Conservation (phyloP, 2,888 invertebrate genomes). For the Synergus japonicus region DNA sequence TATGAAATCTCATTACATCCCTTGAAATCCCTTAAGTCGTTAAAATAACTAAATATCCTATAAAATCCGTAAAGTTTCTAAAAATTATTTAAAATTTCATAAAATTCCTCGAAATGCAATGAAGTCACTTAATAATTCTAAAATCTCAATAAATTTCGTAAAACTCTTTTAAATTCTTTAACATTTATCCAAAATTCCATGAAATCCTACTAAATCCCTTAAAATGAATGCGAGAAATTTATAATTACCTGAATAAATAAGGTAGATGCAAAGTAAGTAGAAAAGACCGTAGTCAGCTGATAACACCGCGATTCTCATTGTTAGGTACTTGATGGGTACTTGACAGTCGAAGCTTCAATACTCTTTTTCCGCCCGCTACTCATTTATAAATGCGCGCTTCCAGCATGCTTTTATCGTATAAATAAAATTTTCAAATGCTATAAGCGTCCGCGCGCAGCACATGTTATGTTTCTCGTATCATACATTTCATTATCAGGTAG, state of each 20-base stretch:
- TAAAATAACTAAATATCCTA: no score
- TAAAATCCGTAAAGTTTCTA: no score
- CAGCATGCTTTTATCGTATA: slow-evolving; percentile 39
- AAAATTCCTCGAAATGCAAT: no score
- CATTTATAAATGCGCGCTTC: slow-evolving; percentile 68
- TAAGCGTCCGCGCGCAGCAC: slow-evolving; percentile 8
- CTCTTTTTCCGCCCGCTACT: slow-evolving; percentile 62
- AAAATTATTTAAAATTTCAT: no score
- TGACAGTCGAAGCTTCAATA: slow-evolving; percentile 70
- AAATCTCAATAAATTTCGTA: no score
- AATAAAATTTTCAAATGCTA: neutral
- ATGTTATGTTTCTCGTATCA: slow-evolving; percentile 3
- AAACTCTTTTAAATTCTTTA: no score
- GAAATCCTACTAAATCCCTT: no score
- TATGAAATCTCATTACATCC: no score
- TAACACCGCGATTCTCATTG: slow-evolving; percentile 47
- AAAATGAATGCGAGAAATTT: neutral
- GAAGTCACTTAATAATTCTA: no score
- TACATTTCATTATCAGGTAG: slow-evolving; percentile 44
- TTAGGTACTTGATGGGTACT: slow-evolving; percentile 55
- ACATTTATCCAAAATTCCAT: no score
- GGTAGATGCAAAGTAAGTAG: slow-evolving; percentile 15
- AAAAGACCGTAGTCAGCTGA: slow-evolving; percentile 6
- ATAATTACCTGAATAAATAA: slow-evolving; percentile 11
- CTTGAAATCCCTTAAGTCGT: no score